A percentile compares a stretch with the other conserved stretches of the same genome.
These are phyloP conservation scores for Rostratula benghalensis DNA, from an alignment of 2,113 vertebrate genomes.

Conservation along the genomic window DNA sequence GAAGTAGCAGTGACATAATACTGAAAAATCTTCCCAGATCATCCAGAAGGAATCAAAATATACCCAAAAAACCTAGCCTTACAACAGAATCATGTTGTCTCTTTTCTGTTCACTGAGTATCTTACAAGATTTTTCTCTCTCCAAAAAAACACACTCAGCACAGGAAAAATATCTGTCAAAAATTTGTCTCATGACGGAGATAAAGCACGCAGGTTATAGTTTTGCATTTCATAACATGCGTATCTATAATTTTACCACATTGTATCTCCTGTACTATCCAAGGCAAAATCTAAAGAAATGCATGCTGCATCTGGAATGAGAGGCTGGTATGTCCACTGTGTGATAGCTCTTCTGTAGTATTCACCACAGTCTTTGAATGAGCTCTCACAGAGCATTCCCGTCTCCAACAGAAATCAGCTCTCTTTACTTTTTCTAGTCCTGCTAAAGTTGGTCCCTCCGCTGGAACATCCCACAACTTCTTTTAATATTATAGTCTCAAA, in stretches of 20 bases:
- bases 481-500: not conserved
- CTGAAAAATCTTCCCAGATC: not conserved
- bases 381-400: not conserved
- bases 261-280: not conserved
- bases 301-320: not conserved
- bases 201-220: not conserved
- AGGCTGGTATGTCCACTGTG: not conserved
- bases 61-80: not conserved
- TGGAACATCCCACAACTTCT: not conserved
- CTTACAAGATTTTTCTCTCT: not conserved
- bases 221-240: not conserved
- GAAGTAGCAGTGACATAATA: not conserved
- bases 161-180: not conserved
- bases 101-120: not conserved
- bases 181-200: not conserved
- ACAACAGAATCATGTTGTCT: not conserved
- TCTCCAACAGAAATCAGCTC: not conserved
- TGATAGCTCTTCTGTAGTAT: not conserved
- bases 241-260: not conserved
- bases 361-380: not conserved
- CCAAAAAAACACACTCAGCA: not conserved
- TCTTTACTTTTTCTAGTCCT: not conserved
- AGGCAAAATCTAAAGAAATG: not conserved
- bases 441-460: rapidly evolving
- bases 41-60: not conserved